Conservation (phyloP, 2,797 vertebrate species). For the Agapornis canus region DNA sequence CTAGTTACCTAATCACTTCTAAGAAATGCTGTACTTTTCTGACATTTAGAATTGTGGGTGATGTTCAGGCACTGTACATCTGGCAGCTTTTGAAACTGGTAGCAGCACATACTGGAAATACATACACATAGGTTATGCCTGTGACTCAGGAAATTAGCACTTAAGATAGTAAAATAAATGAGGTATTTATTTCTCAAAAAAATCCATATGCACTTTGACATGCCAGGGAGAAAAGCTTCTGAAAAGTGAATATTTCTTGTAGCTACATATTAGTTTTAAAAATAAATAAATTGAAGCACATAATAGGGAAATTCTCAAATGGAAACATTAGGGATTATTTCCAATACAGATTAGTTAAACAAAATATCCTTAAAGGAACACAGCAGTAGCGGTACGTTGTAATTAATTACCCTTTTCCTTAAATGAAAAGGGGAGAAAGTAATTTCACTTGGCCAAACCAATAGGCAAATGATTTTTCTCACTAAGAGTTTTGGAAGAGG, state of each 20-base stretch:
- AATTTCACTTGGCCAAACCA: neutral
- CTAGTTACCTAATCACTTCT: neutral
- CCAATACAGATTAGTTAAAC: neutral
- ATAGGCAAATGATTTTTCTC: neutral
- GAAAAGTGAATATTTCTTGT: neutral
- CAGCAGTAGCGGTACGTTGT: neutral
- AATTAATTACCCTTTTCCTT: neutral
- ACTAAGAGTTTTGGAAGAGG: neutral
- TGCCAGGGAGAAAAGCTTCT: neutral
- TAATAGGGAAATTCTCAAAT: neutral
- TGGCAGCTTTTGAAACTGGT: neutral
- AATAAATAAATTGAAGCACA: neutral
- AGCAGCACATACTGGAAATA: neutral
- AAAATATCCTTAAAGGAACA: neutral
- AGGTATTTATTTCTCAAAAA: neutral
- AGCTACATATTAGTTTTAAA: neutral
- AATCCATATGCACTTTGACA: neutral
- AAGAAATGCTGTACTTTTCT: neutral
- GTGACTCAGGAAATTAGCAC: neutral
- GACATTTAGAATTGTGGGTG: neutral
- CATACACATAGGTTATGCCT: accelerated
- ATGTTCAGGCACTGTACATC: neutral
- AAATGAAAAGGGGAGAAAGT: neutral
- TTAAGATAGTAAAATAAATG: neutral
- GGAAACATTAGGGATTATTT: neutral